Evolutionary conservation across 2,888 invertebrate species (phyloP).

Genomic region (Drosophila longiperda): DNA sequence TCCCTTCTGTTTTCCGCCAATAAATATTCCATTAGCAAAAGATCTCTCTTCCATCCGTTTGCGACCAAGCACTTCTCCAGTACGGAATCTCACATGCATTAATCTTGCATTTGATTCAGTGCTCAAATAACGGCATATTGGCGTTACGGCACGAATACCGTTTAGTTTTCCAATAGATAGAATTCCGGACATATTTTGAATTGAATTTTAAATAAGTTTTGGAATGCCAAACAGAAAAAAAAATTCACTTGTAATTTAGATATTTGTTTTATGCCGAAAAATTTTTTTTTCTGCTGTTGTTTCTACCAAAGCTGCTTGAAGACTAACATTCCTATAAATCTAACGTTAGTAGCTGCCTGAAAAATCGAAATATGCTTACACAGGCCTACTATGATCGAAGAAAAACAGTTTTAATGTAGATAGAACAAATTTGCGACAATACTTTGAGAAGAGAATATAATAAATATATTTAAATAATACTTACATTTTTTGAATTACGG

Average conservation of each 20-base stretch:
- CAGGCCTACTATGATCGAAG: conserved; percentile 1
- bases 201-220: background rate
- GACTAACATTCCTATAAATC: background rate
- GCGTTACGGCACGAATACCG: background rate
- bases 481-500: background rate
- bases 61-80: background rate
- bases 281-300: background rate
- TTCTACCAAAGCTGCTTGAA: background rate
- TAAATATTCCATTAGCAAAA: background rate
- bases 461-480: background rate
- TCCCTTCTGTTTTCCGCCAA: background rate
- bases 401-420: background rate
- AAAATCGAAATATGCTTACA: too few species aligned
- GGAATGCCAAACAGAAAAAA: background rate
- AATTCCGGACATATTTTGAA: conserved; percentile 8
- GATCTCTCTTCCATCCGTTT: background rate
- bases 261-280: background rate
- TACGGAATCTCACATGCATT: background rate
- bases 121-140: conserved; percentile 16
- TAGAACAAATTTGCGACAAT: background rate
- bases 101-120: background rate
- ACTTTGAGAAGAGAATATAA: background rate
- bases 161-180: conserved; percentile 14
- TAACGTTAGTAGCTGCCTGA: background rate
- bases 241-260: background rate